Base-by-base conservation (phyloP, 2,797 vertebrate genomes). In the Rallus crepitans region DNA sequence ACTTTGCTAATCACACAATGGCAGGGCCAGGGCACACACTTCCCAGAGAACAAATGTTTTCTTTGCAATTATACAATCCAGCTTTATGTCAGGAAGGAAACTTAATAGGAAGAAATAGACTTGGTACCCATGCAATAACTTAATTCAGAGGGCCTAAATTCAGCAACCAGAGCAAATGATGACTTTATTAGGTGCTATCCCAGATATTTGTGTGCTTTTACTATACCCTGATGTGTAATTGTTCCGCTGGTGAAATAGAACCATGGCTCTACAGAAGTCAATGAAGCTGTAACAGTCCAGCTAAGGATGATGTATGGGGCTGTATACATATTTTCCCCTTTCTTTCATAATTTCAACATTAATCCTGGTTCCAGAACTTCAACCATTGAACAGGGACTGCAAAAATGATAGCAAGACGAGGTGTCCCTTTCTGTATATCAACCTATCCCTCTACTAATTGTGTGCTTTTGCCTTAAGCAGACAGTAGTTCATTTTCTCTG, bases 141-240 rank as follows among this genome's bases (percentile, higher is more conserved):
- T 82, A 55, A 83, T 88, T 86, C 73, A 56, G 33, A 63, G 31
- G 25, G 57, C 35, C 45, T 65, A 77, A 73, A 87, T 70, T 82
- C 66, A 87, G 79, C 71, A 66, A 61, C 23, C 25, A 78, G 63
- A 90, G 52, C 47, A 86, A 63, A 63, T 69, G 25, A 33, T 64
- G 15, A 52, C 35, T 68, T 50, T 75, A 63, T 79, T 53, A 84
- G 82, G 64, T 77, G 60, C 53, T 75, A 68, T 23, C 70, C 64
- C 33, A 89, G 81, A 8, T 87, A 87, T 82, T 18, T 72, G 42
- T 86, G 71, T 68, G 71, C 64, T 89, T 93, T 82, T 66, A 93
- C 73, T 56, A 87, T 27, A 61, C 25, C 30, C 68, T 23, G 8
- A 69, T 69, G 87, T 76, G 66, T 52, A 57, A 61, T 60, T 88